Percentiles rank a stretch among this genome's conserved stretches.
Evolutionary conservation across 1,140 invertebrate species (phyloP).

Genomic region (Oppia nitens): DNA sequence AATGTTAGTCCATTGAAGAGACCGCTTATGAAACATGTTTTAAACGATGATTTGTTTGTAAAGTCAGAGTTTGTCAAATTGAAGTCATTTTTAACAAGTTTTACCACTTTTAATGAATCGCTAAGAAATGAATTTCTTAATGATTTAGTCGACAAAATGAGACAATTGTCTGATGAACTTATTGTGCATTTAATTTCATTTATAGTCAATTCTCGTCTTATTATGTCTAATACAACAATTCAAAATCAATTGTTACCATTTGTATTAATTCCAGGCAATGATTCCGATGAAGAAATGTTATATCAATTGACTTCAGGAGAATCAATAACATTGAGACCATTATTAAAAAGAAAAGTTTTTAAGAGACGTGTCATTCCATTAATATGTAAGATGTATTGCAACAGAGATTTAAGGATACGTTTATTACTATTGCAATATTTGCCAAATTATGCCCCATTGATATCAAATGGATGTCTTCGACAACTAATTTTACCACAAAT

Average conservation of each 20-base stretch:
- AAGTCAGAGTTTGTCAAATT: conserved; percentile 9
- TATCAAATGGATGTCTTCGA: neutral
- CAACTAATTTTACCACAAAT: conserved; percentile 11
- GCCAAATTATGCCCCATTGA: conserved; percentile 2
- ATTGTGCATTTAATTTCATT: conserved; percentile 5
- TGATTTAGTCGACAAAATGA: neutral
- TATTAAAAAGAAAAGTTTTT: neutral
- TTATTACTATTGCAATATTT: conserved; percentile 5
- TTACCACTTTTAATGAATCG: conserved; percentile 3
- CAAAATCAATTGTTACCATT: conserved; percentile 8
- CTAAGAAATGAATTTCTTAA: conserved; percentile 5
- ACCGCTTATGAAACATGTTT: neutral
- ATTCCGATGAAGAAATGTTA: neutral
- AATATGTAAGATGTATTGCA: conserved; percentile 8
- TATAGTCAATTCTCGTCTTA: conserved; percentile 10
- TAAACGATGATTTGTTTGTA: conserved; percentile 6
- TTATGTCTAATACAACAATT: conserved; percentile 6
- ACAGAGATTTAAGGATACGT: conserved; percentile 6
- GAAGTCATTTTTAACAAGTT: conserved; percentile 4
- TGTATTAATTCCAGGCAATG: conserved; percentile 7
- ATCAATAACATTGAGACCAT: conserved; percentile 6
- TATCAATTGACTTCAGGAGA: conserved; percentile 6
- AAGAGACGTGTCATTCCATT: neutral
- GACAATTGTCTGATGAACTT: conserved; percentile 2
- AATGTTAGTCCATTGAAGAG: neutral